Evolutionary conservation across 2,113 vertebrate species (phyloP).

Genomic region (Heliornis fulica): DNA sequence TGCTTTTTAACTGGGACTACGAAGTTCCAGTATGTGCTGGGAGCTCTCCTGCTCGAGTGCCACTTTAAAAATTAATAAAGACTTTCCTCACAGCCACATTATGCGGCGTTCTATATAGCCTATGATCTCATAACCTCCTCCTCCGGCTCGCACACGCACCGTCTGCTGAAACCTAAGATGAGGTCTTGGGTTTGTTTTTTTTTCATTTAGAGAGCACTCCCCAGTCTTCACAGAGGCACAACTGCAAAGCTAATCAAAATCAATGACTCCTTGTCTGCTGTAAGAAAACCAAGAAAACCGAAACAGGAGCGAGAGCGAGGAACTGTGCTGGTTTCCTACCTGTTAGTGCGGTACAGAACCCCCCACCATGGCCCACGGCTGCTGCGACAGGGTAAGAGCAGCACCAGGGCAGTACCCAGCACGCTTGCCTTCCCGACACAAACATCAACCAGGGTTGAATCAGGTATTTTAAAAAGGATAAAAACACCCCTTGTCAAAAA

Average conservation of each 20-base stretch:
- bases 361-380: slow-evolving; percentile 23
- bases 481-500: slow-evolving; percentile 72
- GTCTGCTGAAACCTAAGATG: slow-evolving; percentile 71
- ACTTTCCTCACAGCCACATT: slow-evolving; percentile 27
- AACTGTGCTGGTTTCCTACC: slow-evolving; percentile 54
- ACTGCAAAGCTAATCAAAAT: slow-evolving; percentile 55
- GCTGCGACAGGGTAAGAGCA: slow-evolving; percentile 13
- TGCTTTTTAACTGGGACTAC: background rate
- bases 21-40: background rate
- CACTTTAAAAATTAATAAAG: slow-evolving; percentile 52
- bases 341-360: background rate
- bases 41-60: background rate
- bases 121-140: slow-evolving; percentile 71
- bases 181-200: slow-evolving; percentile 47
- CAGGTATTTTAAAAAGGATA: slow-evolving; percentile 64
- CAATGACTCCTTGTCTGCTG: slow-evolving; percentile 59
- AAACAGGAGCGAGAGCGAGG: background rate
- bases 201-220: slow-evolving; percentile 42
- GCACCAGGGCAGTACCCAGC: slow-evolving; percentile 19
- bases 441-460: slow-evolving; percentile 53
- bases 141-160: background rate
- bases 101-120: slow-evolving; percentile 19
- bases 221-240: slow-evolving; percentile 9
- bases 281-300: background rate
- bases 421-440: slow-evolving; percentile 54